Base-by-base conservation (phyloP, 1,140 invertebrate genomes). In the Bilobella aurantiaca region DNA sequence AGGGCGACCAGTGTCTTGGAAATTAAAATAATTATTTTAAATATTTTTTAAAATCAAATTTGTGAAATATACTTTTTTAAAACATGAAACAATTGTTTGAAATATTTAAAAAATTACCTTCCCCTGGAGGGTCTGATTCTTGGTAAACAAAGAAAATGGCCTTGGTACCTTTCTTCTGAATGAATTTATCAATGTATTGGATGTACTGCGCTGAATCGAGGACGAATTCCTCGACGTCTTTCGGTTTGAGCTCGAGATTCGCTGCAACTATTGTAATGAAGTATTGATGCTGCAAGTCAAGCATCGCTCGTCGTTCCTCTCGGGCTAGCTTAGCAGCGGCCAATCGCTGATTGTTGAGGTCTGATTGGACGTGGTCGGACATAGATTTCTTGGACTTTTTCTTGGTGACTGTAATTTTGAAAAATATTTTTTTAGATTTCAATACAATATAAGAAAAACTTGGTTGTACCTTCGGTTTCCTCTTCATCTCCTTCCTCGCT, bases 231-330 rank as follows among this genome's bases (percentile, higher is more conserved):
- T 86, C 77, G 0, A 87, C 76, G 65, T 82, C 79, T 32, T 82
- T 80, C 23, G 76, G 69, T 2, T 83, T 77, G 47, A 80, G 75
- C 69, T 82, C 80, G 56, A 64, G 75, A 69, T 82, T 79, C 23
- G 79, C 76, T n/a, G 83, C 82, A 32, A 80, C 81, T 63, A 82
- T 80, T 69, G 87, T 85, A 46, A 87, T 76, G 16, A 88, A 74
- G 73, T 84, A 84, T 31, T 65, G 46, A 49, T 73, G 71, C 28
- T 69, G 64, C 18, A 53, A 64, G 80, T 79, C 81, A 14, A 86
- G 65, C 28, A 73, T 74, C 61, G 75, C 75, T 69, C 79, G 74
- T 66, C 85, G 77, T 29, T 74, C 73, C 47, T 76, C 78, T 53
- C 82, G 76, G 58, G 76, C 74, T 68, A 81, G 80, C 71, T 80